These are phyloP conservation scores for Anabacerthia variegaticeps DNA, from an alignment of 2,797 vertebrate species.

Conservation along the genomic window DNA sequence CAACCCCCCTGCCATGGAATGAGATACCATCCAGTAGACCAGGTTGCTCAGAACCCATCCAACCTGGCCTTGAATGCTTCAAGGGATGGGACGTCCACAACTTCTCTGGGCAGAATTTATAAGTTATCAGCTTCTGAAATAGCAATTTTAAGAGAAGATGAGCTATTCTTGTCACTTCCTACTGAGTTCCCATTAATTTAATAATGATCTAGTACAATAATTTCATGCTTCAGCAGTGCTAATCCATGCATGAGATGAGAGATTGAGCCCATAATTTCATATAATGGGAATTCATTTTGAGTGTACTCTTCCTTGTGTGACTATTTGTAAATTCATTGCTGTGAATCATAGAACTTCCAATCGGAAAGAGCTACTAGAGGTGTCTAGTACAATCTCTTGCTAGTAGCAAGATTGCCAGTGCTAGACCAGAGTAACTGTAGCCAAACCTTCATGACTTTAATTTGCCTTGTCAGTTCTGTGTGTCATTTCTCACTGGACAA, in stretches of 20 bases:
- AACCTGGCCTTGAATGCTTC: neutral
- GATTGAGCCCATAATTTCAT: neutral
- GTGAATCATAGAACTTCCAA: neutral
- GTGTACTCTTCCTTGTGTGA: neutral
- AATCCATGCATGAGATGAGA: neutral
- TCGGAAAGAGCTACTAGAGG: neutral
- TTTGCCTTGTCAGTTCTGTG: neutral
- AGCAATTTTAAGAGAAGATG: neutral
- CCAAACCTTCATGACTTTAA: neutral
- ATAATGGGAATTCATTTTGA: neutral
- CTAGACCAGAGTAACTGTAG: neutral
- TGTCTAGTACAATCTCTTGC: neutral
- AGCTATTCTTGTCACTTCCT: neutral
- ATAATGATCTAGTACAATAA: neutral
- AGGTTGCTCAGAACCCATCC: neutral
- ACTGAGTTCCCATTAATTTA: neutral
- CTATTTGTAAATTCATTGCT: neutral
- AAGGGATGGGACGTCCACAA: neutral
- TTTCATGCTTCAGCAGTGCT: neutral
- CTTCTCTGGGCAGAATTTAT: neutral
- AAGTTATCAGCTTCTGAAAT: neutral
- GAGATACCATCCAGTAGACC: neutral
- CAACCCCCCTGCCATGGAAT: accelerated
- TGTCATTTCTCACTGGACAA: neutral
- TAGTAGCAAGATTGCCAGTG: neutral